Evolutionary conservation across 2,113 vertebrate species (phyloP).

Genomic region (Anthoscopus minutus): DNA sequence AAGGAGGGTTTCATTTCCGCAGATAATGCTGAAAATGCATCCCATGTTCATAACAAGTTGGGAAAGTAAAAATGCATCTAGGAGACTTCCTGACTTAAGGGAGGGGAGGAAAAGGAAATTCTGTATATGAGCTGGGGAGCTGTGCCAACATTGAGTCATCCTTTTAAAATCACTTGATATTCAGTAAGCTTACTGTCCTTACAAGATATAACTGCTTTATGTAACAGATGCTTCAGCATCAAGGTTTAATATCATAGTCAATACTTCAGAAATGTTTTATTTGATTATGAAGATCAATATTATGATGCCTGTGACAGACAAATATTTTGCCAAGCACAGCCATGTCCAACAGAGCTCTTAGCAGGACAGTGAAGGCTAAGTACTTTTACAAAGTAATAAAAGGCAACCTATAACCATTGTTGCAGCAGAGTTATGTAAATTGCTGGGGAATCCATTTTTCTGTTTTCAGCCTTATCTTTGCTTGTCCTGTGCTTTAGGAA

Average conservation of each 20-base stretch:
- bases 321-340: background rate
- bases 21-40: conserved; percentile 21
- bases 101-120: conserved; percentile 76
- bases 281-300: background rate
- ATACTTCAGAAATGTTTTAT: background rate
- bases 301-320: background rate
- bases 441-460: background rate
- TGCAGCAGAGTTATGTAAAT: background rate
- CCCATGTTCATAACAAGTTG: conserved; percentile 41
- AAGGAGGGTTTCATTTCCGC: background rate
- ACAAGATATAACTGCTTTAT: conserved; percentile 15
- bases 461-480: background rate
- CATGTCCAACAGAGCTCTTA: background rate
- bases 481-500: background rate
- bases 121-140: conserved; percentile 64
- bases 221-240: conserved; percentile 7
- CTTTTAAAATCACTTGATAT: conserved; percentile 67
- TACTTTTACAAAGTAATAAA: background rate
- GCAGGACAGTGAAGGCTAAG: background rate
- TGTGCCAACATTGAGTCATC: conserved; percentile 72
- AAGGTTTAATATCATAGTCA: conserved; percentile 6
- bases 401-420: background rate
- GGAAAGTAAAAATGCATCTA: conserved; percentile 63
- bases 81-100: conserved; percentile 70
- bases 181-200: conserved; percentile 38